Evolutionary conservation across 2,113 vertebrate species (phyloP), one percentile per base, ranked within the genome.

Genomic region (Peromyscus leucopus): DNA sequence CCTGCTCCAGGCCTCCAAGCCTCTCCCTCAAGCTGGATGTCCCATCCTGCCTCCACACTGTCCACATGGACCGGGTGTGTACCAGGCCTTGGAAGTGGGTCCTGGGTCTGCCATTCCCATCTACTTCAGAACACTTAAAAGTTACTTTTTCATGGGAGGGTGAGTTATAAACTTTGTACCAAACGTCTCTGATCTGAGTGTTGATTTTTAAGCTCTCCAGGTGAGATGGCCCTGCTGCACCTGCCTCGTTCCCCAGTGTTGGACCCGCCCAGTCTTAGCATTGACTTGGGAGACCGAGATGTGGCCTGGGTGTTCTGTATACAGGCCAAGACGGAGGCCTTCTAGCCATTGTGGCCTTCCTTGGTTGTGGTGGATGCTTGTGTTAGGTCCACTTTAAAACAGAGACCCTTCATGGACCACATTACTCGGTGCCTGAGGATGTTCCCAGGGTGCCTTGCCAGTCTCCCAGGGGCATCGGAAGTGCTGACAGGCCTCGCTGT

Each of bases 121-220:
- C 36, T 72, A 31, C 39, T 72, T 36, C 85, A 89, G 67, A 71
- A 71, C 67, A 55, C 19, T 69, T 36, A 31, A 67, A 67, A 48
- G 33, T 72, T 72, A 39, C 22, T 71, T 46, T 69, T 57, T 28
- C 48, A 39, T 11, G 51, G 36, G 48, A 72, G 48, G 48, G 67
- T 74, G 48, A 74, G 36, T n/a, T 39, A 89, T 89, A 89, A 89
- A 89, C 69, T 57, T 71, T 89, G 33, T 69, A 89, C 86, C 86
- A 57, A 74, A 57, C 10, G 24, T 28, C 51, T 89, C 22, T 39
- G 69, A 13, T 2, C 0, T 39, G 86, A 5, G 13, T 89, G 86
- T 28, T 89, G 69, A 57, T 57, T 89, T 86, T 39, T 39, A 57
- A 19, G 69, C 8, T 39, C 36, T 36, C 13, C 24, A 57, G 48